A percentile compares a stretch with the other conserved stretches of the same genome.
These are phyloP conservation scores for Acrobasis repandana DNA, from an alignment of 2,888 invertebrate species.

Conservation along the genomic window DNA sequence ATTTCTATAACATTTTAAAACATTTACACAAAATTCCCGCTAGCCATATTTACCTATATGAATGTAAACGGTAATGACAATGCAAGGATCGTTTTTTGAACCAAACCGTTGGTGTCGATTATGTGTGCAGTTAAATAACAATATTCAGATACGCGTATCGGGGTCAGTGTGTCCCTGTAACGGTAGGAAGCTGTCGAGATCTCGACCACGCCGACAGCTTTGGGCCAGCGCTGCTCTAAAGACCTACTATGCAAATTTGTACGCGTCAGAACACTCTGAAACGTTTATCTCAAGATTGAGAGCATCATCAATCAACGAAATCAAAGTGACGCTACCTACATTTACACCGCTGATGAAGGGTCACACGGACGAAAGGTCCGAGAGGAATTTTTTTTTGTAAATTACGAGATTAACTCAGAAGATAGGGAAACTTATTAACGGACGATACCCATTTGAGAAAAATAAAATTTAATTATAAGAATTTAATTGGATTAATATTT, in stretches of 20 bases:
- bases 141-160: slow-evolving; percentile 58
- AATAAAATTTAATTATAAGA: too few relatives aligned
- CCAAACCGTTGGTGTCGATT: slow-evolving; percentile 23
- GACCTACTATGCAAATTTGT: slow-evolving; percentile 58
- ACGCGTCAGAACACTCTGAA: slow-evolving; percentile 41
- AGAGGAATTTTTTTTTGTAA: too few relatives aligned
- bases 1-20: not conserved
- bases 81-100: slow-evolving; percentile 24
- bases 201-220: slow-evolving; percentile 28
- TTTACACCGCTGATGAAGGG: not conserved
- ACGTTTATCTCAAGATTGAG: not conserved
- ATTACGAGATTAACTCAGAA: too few relatives aligned
- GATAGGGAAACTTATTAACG: too few relatives aligned
- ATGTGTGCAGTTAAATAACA: slow-evolving; percentile 28
- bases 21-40: not conserved
- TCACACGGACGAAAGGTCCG: too few relatives aligned
- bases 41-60: not conserved
- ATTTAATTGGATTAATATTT: too few relatives aligned
- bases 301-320: not conserved
- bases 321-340: not conserved
- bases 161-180: slow-evolving; percentile 68
- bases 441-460: too few relatives aligned
- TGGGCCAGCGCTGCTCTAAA: slow-evolving; percentile 42
- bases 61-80: slow-evolving; percentile 10
- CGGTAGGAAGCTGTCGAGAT: slow-evolving; percentile 57